Conservation (phyloP, 2,888 invertebrate genomes). For the Liopterus haemorrhoidalis region DNA sequence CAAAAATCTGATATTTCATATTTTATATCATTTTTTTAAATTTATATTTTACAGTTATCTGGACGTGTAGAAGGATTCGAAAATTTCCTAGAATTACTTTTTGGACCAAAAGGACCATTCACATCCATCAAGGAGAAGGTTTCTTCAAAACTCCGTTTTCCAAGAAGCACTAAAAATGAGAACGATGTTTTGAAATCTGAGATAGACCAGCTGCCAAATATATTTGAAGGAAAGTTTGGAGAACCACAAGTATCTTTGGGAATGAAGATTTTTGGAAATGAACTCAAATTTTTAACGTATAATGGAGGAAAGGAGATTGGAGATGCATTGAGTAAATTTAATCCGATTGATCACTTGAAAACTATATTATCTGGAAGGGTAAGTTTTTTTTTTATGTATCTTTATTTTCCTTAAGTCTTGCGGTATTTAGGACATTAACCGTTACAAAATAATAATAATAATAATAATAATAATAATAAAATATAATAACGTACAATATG, state of each 20-base stretch:
- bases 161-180: slow-evolving; percentile 51
- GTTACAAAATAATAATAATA: too few species aligned
- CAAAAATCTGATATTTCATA: too few species aligned
- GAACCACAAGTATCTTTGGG: slow-evolving; percentile 56
- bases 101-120: slow-evolving; percentile 73
- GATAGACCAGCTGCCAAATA: slow-evolving; percentile 46
- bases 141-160: slow-evolving; percentile 54
- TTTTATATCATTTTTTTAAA: too few species aligned
- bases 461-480: too few species aligned
- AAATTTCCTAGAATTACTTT: slow-evolving; percentile 71
- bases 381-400: too few species aligned
- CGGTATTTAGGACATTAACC: too few species aligned
- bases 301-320: slow-evolving; percentile 67
- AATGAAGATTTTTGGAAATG: slow-evolving; percentile 82
- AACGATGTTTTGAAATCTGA: slow-evolving; percentile 50
- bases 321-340: slow-evolving; percentile 55
- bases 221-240: slow-evolving; percentile 49
- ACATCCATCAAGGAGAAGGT: slow-evolving; percentile 50
- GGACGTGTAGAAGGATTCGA: slow-evolving; percentile 85
- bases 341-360: slow-evolving; percentile 64
- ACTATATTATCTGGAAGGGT: slow-evolving; percentile 73
- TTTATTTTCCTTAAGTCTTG: too few species aligned
- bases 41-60: slow-evolving; percentile 65
- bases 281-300: slow-evolving; percentile 68
- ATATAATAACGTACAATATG: too few species aligned